Conservation (phyloP, 2,888 invertebrate species). For the Nesidiocoris tenuis region DNA sequence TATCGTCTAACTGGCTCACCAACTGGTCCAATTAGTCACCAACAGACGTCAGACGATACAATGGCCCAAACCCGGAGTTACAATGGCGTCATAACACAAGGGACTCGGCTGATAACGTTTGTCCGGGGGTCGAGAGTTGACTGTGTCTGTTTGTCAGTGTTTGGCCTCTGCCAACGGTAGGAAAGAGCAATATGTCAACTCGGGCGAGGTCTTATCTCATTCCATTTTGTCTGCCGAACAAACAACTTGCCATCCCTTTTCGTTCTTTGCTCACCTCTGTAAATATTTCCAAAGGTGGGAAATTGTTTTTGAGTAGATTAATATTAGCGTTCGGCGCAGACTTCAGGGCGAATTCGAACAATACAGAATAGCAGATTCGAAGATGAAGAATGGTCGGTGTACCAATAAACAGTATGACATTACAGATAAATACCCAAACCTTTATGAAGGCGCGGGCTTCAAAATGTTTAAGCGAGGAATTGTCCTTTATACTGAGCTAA, state of each 20-base stretch:
- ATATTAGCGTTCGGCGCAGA: no score
- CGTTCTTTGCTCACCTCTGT: neutral
- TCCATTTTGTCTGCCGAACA: neutral
- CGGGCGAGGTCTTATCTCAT: neutral
- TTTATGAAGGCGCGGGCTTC: no score
- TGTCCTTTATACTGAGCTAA: no score
- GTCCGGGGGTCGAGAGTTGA: neutral
- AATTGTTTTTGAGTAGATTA: neutral
- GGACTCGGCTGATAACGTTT: neutral
- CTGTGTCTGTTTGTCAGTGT: no score
- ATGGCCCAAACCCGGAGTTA: neutral
- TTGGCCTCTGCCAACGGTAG: neutral
- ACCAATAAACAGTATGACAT: no score
- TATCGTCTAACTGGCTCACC: neutral
- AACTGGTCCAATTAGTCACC: neutral
- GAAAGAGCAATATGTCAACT: neutral
- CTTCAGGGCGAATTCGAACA: no score
- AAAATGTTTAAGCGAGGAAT: no score
- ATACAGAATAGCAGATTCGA: no score
- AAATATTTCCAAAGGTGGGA: neutral
- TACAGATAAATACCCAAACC: no score
- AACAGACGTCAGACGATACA: neutral
- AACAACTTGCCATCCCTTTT: neutral
- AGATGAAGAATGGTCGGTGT: no score
- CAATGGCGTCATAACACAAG: neutral